These are phyloP conservation scores for Turdus rufiventris DNA, from an alignment of 2,113 vertebrate species.

Conservation along the genomic window DNA sequence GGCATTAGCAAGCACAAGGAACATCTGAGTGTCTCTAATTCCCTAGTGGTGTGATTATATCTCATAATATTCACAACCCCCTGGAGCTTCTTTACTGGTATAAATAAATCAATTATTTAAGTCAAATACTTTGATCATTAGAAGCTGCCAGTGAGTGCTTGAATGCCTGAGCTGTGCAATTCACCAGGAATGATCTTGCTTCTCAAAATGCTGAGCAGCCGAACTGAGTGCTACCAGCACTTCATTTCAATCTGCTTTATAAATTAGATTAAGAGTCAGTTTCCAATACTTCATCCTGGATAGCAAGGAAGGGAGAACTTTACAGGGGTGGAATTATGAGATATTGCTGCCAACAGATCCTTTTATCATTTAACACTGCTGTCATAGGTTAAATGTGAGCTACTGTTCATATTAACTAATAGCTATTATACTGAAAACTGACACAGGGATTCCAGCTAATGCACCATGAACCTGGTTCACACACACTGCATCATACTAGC, in stretches of 20 bases:
- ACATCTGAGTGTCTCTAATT: slow-evolving; percentile 57
- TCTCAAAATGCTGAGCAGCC: neutral
- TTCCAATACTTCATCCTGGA: neutral
- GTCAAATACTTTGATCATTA: slow-evolving; percentile 65
- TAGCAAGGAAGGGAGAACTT: slow-evolving; percentile 23
- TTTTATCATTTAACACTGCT: slow-evolving; percentile 27
- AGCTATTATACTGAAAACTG: slow-evolving; percentile 50
- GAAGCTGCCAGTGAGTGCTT: slow-evolving; percentile 22
- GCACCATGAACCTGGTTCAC: neutral
- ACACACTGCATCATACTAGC: neutral
- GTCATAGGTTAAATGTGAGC: slow-evolving; percentile 24
- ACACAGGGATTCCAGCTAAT: slow-evolving; percentile 41
- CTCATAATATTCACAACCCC: slow-evolving; percentile 53
- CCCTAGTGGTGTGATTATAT: slow-evolving; percentile 54
- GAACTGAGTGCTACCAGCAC: neutral
- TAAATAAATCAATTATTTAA: slow-evolving; percentile 75
- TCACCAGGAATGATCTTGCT: neutral
- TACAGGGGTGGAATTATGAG: neutral
- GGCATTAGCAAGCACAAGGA: slow-evolving; percentile 44
- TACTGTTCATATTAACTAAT: slow-evolving; percentile 58
- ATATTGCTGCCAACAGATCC: slow-evolving; percentile 1
- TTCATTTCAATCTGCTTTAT: slow-evolving; percentile 20
- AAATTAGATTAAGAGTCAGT: slow-evolving; percentile 36
- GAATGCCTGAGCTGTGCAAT: slow-evolving; percentile 4
- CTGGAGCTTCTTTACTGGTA: slow-evolving; percentile 54